phyloP scores from a whole-genome alignment of 2,113 vertebrate genomes.

The Abramis brama region DNA sequence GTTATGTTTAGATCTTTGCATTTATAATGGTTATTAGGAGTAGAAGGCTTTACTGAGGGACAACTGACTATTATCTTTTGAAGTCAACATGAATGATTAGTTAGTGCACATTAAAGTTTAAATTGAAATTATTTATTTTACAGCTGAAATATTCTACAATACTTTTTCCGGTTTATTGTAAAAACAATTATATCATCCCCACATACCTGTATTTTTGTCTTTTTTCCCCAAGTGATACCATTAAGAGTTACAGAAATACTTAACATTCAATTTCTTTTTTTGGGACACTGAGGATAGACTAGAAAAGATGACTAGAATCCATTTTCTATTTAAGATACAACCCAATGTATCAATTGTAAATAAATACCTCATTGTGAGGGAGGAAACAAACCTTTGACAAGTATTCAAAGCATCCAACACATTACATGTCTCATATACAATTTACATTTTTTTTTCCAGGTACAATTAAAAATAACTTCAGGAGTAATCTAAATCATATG shows the following conservation, averaged over 20 bases:
- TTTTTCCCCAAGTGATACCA: neutral
- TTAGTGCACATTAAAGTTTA: neutral
- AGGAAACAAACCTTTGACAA: conserved; percentile 71
- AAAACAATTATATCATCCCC: conserved; percentile 60
- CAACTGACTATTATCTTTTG: neutral
- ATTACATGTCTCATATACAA: conserved; percentile 61
- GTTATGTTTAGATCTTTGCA: conserved; percentile 12
- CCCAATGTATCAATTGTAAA: conserved; percentile 66
- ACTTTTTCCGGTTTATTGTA: conserved; percentile 53
- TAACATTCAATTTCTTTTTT: conserved; percentile 68
- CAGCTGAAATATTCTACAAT: neutral
- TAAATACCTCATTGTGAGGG: conserved; percentile 80
- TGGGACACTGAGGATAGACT: conserved; percentile 56
- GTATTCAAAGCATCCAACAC: conserved; percentile 63
- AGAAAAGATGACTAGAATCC: conserved; percentile 47
- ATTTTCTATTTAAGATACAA: conserved; percentile 63
- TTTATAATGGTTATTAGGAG: neutral
- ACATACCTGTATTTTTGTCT: conserved; percentile 35
- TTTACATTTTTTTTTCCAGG: neutral
- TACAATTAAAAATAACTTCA: neutral
- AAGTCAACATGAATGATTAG: neutral
- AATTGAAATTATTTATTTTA: neutral
- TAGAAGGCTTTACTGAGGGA: neutral
- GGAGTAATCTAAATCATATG: neutral
- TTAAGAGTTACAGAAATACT: conserved; percentile 49